These are phyloP conservation scores for Nixonia krombeini DNA, from an alignment of 1,140 invertebrate genomes.

Conservation along the genomic window DNA sequence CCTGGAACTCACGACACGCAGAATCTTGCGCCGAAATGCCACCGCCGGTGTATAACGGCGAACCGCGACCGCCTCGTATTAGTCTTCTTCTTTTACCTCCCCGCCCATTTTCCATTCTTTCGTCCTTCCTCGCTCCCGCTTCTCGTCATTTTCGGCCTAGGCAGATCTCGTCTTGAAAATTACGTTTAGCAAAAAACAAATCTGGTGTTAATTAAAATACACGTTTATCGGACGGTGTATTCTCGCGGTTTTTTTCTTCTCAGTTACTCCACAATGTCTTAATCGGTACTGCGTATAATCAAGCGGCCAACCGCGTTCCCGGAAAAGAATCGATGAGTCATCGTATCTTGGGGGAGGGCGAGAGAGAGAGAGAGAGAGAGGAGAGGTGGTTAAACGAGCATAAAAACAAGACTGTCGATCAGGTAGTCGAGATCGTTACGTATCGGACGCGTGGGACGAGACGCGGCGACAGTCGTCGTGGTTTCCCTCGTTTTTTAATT, in stretches of 20 bases:
- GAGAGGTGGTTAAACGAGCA: conserved; percentile 22
- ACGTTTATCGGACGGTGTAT: too few species aligned
- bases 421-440: conserved; percentile 1
- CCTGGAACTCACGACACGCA: conserved; percentile 49
- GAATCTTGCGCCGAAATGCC: conserved; percentile 58
- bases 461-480: too few species aligned
- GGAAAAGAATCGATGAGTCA: conserved; percentile 39
- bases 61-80: conserved; percentile 24
- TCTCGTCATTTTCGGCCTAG: too few species aligned
- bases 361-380: too few species aligned
- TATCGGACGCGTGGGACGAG: conserved; percentile 35
- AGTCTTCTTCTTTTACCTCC: conserved; percentile 38
- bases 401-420: not conserved
- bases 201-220: too few species aligned
- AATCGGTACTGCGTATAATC: too few species aligned
- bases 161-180: too few species aligned
- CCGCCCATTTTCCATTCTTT: conserved; percentile 27
- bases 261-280: too few species aligned
- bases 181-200: not conserved
- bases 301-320: too few species aligned
- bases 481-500: too few species aligned
- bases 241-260: too few species aligned
- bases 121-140: conserved; percentile 38
- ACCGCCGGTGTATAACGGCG: conserved; percentile 50
- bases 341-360: too few species aligned